Conservation (phyloP, 2,113 vertebrate species). For the Nansenia antarctica region DNA sequence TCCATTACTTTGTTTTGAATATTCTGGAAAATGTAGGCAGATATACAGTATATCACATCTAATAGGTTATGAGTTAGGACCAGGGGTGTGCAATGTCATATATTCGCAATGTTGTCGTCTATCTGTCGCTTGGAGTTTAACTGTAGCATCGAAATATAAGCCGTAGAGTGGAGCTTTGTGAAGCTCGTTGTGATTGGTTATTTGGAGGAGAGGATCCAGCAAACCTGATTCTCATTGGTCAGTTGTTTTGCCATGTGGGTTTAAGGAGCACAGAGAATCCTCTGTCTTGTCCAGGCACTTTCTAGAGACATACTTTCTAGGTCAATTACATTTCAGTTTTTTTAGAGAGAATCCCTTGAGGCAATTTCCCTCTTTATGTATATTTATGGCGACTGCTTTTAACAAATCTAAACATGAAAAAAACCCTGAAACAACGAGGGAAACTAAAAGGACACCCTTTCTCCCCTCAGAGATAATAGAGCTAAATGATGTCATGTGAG, state of each 20-base stretch:
- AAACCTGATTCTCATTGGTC: not conserved
- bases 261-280: not conserved
- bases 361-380: slow-evolving; percentile 32
- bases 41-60: not conserved
- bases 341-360: slow-evolving; percentile 32
- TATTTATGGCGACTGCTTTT: slow-evolving; percentile 41
- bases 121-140: not conserved
- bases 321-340: slow-evolving; percentile 20
- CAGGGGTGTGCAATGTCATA: not conserved
- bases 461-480: slow-evolving; percentile 60
- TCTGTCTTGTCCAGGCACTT: not conserved
- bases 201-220: not conserved
- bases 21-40: not conserved
- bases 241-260: not conserved
- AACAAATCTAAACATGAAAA: slow-evolving; percentile 42
- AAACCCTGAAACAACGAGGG: slow-evolving; percentile 9
- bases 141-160: not conserved
- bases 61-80: not conserved
- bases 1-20: not conserved
- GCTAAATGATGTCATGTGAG: slow-evolving; percentile 79
- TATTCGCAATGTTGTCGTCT: not conserved
- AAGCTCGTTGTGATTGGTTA: not conserved
- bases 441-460: slow-evolving; percentile 42
- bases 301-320: not conserved
- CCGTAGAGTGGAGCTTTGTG: not conserved